These are phyloP conservation scores for Apeira syringaria DNA, from an alignment of 2,888 invertebrate genomes.

Conservation along the genomic window DNA sequence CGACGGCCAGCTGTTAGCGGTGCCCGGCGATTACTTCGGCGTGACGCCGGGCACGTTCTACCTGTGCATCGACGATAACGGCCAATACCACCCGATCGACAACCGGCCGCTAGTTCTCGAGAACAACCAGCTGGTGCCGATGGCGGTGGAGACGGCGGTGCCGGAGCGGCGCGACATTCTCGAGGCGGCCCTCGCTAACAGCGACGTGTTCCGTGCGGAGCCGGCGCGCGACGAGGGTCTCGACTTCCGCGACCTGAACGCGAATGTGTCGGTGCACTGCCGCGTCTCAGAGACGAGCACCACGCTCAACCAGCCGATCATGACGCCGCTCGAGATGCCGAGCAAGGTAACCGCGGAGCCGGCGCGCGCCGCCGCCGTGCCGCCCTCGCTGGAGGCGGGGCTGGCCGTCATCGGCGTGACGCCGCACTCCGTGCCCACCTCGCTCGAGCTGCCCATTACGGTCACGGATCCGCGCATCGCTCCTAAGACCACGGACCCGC, in stretches of 20 bases:
- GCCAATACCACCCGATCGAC: conserved; percentile 88
- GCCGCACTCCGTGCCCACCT: conserved; percentile 85
- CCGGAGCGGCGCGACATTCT: conserved; percentile 87
- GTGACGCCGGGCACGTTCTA: conserved; percentile 89
- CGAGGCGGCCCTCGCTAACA: conserved; percentile 89
- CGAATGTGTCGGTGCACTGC: conserved; percentile 80
- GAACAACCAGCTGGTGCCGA: conserved; percentile 74
- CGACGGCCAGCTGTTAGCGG: conserved; percentile 87
- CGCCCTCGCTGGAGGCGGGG: conserved; percentile 78
- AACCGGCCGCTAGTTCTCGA: conserved; percentile 85
- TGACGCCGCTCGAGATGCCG: conserved; percentile 91
- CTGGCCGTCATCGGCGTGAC: conserved; percentile 84
- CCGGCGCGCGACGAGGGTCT: conserved; percentile 81
- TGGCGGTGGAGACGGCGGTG: conserved; percentile 53
- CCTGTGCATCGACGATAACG: conserved; percentile 88
- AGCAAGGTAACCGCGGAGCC: conserved; percentile 68
- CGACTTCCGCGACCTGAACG: conserved; percentile 84
- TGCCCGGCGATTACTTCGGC: conserved; percentile 89
- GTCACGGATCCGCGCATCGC: conserved; percentile 90
- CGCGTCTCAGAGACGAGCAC: conserved; percentile 90
- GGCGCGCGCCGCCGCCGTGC: too few relatives aligned
- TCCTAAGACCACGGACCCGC: conserved; percentile 73
- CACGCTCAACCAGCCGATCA: conserved; percentile 90
- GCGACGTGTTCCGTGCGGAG: conserved; percentile 87
- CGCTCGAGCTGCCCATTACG: conserved; percentile 89